Conservation (phyloP, 2,888 invertebrate species). For the Xanthia togata region DNA sequence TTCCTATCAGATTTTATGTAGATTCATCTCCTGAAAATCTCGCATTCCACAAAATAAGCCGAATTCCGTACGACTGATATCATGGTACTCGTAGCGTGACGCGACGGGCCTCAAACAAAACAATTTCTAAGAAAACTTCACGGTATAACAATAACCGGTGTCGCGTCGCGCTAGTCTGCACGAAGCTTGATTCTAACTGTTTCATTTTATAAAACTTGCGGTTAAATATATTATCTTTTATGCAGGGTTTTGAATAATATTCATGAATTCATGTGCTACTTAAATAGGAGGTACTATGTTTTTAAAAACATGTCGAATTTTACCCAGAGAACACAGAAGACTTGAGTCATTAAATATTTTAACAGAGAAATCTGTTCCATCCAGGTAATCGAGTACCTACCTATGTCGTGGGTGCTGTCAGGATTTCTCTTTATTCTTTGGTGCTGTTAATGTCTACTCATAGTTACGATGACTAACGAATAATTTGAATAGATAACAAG, state of each 20-base stretch:
- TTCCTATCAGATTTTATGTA: neutral
- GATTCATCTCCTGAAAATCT: slow-evolving; percentile 10
- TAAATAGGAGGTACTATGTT: neutral
- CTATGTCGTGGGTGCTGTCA: neutral
- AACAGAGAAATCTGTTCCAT: neutral
- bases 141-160: too few relatives aligned
- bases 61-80: neutral
- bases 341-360: neutral
- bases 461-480: slow-evolving; percentile 14
- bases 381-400: neutral
- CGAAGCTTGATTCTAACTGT: too few relatives aligned
- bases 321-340: neutral
- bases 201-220: neutral
- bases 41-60: neutral
- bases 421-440: neutral
- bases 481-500: slow-evolving; percentile 51
- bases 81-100: too few relatives aligned
- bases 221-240: neutral
- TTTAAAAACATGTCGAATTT: neutral
- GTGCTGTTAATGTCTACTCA: neutral
- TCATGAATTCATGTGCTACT: neutral
- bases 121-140: too few relatives aligned
- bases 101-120: too few relatives aligned
- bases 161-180: too few relatives aligned
- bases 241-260: neutral